These are phyloP conservation scores for Heliconius cydno DNA, from an alignment of 2,888 invertebrate species.

Conservation along the genomic window DNA sequence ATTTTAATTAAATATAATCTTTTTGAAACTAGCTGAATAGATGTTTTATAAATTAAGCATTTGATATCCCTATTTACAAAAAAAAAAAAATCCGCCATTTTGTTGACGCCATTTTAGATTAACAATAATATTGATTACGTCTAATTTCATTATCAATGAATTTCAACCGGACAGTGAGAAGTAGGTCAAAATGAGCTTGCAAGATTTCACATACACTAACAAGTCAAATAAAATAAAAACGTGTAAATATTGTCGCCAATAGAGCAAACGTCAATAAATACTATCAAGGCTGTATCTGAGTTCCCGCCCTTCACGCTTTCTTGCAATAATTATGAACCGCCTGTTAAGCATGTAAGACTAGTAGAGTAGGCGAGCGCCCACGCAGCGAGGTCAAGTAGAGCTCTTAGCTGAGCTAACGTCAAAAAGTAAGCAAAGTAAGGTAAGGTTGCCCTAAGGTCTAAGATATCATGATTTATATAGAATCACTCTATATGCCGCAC, in stretches of 20 bases:
- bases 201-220: too few species aligned
- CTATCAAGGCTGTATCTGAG: slow-evolving; percentile 46
- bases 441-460: neutral
- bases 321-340: slow-evolving; percentile 50
- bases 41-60: too few species aligned
- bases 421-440: neutral
- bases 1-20: too few species aligned
- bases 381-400: slow-evolving; percentile 38
- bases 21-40: too few species aligned
- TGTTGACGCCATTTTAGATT: too few species aligned
- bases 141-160: too few species aligned
- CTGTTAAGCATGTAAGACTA: slow-evolving; percentile 36
- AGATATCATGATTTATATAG: neutral
- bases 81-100: too few species aligned
- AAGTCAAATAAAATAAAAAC: neutral
- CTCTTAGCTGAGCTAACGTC: neutral
- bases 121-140: too few species aligned
- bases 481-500: too few species aligned
- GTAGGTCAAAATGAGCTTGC: too few species aligned
- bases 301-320: slow-evolving; percentile 74
- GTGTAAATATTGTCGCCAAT: neutral
- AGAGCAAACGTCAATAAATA: slow-evolving; percentile 31
- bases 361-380: slow-evolving; percentile 33
- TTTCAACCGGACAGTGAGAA: too few species aligned
- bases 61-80: too few species aligned